These are phyloP conservation scores for Phortica magna DNA, from an alignment of 2,888 invertebrate species.

Conservation along the genomic window DNA sequence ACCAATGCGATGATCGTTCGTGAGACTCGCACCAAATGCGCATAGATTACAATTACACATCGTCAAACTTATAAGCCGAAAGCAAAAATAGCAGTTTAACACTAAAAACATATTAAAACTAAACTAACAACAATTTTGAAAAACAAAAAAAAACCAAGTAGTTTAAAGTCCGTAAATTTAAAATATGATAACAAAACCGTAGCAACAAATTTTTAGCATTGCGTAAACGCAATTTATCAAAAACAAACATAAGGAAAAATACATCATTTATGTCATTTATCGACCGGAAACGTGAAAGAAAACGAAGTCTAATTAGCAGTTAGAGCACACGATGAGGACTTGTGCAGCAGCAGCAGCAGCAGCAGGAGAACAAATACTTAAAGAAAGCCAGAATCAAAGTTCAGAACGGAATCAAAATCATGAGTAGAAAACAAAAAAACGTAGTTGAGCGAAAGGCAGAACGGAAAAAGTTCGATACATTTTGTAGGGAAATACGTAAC, in stretches of 20 bases:
- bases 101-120: slow-evolving; percentile 53
- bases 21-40: slow-evolving; percentile 17
- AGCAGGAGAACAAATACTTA: slow-evolving; percentile 27
- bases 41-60: slow-evolving; percentile 34
- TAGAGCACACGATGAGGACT: not conserved
- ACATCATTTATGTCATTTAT: no score
- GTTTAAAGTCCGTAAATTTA: slow-evolving; percentile 51
- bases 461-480: slow-evolving; percentile 37
- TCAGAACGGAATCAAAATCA: slow-evolving; percentile 38
- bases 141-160: slow-evolving; percentile 54
- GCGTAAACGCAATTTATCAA: slow-evolving; percentile 18
- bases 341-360: not conserved
- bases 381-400: slow-evolving; percentile 35
- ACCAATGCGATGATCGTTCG: slow-evolving; percentile 32
- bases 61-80: slow-evolving; percentile 26
- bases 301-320: not conserved
- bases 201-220: slow-evolving; percentile 30
- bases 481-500: slow-evolving; percentile 28
- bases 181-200: slow-evolving; percentile 39
- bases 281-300: no score
- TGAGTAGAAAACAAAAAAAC: slow-evolving; percentile 44
- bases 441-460: slow-evolving; percentile 37
- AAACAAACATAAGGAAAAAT: slow-evolving; percentile 13
- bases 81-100: slow-evolving; percentile 31
- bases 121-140: slow-evolving; percentile 52